phyloP scores from a whole-genome alignment of 2,888 invertebrate species.

The Galeopsomyia nigrocyanea region DNA sequence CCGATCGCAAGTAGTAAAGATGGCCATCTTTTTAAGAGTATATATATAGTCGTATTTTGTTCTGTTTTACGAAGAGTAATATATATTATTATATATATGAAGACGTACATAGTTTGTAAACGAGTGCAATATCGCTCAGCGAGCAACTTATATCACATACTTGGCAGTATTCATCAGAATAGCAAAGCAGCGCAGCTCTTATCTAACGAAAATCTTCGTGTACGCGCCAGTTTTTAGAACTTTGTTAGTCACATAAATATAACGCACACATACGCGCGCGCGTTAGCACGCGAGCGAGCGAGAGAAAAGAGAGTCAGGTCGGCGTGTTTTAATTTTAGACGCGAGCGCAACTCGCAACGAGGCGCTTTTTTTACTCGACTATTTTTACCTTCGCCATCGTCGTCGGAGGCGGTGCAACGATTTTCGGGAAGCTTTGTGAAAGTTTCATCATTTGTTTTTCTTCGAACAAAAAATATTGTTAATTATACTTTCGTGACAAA shows the following conservation, averaged over 20 bases:
- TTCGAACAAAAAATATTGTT: not conserved
- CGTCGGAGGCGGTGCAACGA: not conserved
- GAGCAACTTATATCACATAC: no score
- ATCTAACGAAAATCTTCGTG: not conserved
- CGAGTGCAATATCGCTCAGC: no score
- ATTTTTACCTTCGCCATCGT: slow-evolving; percentile 22
- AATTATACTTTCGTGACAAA: not conserved
- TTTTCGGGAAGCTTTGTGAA: slow-evolving; percentile 13
- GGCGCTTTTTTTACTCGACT: slow-evolving; percentile 14
- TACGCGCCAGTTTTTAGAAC: slow-evolving; percentile 45
- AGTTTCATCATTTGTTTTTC: not conserved
- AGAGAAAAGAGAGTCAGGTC: slow-evolving; percentile 38
- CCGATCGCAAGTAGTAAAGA: no score
- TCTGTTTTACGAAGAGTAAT: no score
- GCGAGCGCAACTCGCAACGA: slow-evolving; percentile 9
- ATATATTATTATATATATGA: no score
- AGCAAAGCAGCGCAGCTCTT: no score
- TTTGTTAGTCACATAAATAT: slow-evolving; percentile 44
- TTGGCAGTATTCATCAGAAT: no score
- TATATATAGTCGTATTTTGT: no score
- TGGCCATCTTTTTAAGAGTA: no score
- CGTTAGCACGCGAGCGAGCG: not conserved
- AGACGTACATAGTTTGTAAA: no score
- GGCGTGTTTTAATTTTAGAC: slow-evolving; percentile 47
- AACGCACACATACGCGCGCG: slow-evolving; percentile 9